Evolutionary conservation across 2,113 vertebrate species (phyloP).

Genomic region (Apodemus speciosus): DNA sequence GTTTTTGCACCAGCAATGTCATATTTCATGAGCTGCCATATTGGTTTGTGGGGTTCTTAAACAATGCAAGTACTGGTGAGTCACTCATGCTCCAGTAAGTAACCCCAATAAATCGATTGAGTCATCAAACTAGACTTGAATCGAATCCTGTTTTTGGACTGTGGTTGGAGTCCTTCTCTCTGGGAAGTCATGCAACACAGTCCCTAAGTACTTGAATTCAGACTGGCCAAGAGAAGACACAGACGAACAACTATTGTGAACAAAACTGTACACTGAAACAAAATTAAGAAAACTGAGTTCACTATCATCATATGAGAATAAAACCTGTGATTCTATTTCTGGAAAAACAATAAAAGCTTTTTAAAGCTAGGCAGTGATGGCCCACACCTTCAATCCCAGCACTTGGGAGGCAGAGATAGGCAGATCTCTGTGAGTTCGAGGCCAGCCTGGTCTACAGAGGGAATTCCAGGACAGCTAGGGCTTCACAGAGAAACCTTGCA

Average conservation of each 20-base stretch:
- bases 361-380: background rate
- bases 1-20: background rate
- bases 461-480: too few species aligned
- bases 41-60: background rate
- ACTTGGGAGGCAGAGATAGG: too few species aligned
- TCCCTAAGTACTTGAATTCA: background rate
- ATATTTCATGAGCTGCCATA: background rate
- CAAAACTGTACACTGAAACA: background rate
- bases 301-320: background rate
- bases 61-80: background rate
- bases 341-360: background rate
- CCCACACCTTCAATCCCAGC: too few species aligned
- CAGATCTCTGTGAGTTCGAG: too few species aligned
- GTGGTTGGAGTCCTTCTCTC: background rate
- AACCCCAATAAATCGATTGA: background rate
- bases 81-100: background rate
- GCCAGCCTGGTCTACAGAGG: too few species aligned
- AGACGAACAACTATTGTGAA: background rate
- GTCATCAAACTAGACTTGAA: background rate
- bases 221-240: background rate
- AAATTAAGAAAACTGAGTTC: background rate
- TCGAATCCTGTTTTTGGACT: background rate
- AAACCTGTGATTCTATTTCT: background rate
- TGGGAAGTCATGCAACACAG: background rate
- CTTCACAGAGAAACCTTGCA: too few species aligned